These are phyloP conservation scores for Scatophagus argus DNA, from an alignment of 2,113 vertebrate genomes.

Conservation along the genomic window DNA sequence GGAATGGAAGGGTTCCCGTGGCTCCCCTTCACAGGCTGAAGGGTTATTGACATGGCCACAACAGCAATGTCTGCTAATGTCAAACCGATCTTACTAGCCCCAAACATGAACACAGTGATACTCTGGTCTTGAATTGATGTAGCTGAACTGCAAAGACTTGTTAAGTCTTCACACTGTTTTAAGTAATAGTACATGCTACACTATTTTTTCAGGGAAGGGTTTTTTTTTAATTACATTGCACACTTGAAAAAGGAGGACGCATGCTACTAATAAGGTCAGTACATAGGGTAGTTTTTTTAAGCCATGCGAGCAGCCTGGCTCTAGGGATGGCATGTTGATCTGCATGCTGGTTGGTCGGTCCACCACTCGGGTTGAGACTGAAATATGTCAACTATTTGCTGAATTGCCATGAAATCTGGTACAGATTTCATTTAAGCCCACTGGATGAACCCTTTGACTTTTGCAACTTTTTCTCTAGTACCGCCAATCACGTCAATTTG, in stretches of 20 bases:
- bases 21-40: slow-evolving; percentile 54
- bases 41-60: slow-evolving; percentile 75
- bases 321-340: not conserved
- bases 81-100: slow-evolving; percentile 57
- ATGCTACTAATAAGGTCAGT: not conserved
- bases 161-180: not conserved
- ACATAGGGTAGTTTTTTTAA: not conserved
- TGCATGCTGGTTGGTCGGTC: not conserved
- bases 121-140: slow-evolving; percentile 10
- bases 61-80: slow-evolving; percentile 68
- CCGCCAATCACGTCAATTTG: not conserved
- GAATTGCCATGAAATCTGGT: not conserved
- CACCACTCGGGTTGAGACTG: not conserved
- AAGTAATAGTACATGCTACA: not conserved
- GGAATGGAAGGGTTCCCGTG: slow-evolving; percentile 67
- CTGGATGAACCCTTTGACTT: not conserved
- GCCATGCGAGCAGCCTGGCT: not conserved
- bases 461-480: no score
- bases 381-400: not conserved
- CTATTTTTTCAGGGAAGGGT: not conserved
- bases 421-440: not conserved
- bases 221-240: not conserved
- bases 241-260: not conserved
- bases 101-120: slow-evolving; percentile 45
- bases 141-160: slow-evolving; percentile 22